phyloP scores from a whole-genome alignment of 2,888 invertebrate genomes.

The Incurvaria masculella region DNA sequence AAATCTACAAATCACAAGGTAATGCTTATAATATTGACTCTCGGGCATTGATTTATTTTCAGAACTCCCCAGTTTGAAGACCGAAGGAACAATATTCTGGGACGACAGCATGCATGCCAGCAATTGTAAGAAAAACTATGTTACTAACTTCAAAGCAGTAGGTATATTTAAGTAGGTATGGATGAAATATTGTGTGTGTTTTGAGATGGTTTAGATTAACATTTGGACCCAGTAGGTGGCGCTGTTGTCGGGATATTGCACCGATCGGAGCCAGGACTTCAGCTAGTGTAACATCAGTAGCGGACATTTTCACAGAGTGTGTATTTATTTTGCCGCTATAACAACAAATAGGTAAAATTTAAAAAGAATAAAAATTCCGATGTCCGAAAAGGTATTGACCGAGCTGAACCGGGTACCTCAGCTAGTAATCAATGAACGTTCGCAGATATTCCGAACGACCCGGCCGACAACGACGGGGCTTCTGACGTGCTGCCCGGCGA shows the following conservation, averaged over 20 bases:
- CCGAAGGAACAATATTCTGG: conserved; percentile 37
- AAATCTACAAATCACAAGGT: too few relatives aligned
- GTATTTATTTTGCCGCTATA: too few relatives aligned
- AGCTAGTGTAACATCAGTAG: not conserved
- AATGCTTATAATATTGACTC: too few relatives aligned
- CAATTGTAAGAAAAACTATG: conserved; percentile 19
- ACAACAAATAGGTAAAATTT: too few relatives aligned
- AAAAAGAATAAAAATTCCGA: not conserved
- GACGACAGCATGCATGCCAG: conserved; percentile 43
- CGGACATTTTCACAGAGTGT: too few relatives aligned
- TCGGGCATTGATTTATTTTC: conserved; percentile 11
- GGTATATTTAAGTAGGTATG: not conserved
- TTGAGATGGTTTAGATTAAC: too few relatives aligned
- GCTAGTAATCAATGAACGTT: conserved; percentile 30
- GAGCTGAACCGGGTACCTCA: conserved; percentile 25
- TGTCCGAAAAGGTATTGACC: not conserved
- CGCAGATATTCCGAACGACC: conserved; percentile 32
- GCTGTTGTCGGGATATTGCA: too few relatives aligned
- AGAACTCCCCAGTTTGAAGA: conserved; percentile 32
- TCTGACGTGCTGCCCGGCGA: conserved; percentile 21
- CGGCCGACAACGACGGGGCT: conserved; percentile 14
- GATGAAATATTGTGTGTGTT: not conserved
- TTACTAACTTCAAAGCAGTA: conserved; percentile 16
- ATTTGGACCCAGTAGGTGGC: too few relatives aligned
- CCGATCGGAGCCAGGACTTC: not conserved